Base-by-base conservation (phyloP, 2,888 invertebrate genomes). In the Cynaeus angustus region DNA sequence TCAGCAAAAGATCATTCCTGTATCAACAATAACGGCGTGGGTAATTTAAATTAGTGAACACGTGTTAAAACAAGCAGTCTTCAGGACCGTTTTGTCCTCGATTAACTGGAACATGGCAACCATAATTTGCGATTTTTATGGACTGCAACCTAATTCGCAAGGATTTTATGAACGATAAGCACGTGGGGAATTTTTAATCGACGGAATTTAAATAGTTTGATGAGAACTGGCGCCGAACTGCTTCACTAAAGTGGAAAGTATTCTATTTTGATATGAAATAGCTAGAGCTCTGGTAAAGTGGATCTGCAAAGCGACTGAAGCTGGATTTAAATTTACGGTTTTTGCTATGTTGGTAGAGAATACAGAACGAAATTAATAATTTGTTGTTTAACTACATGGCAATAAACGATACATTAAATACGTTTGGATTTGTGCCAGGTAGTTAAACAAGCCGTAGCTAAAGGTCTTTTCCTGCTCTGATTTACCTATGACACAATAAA, bases 321-420 rank as follows among this genome's bases (percentile, higher is more conserved):
- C 33, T 2, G 33, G 33, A 21, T 21, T 21, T 21, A 3, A 21
- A 21, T 21, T 21, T 21, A 21, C 21, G 1, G 21, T 1, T 21
- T 21, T 21, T 21, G 21, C 21, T 21, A 21, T 1, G 21, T 21
- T 21, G 4, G 21, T 3, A 1, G 21, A 21, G 21, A 21, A 21
- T 21, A 1, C 21, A 4, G 4, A 21, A 21, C 21, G 21, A 21
- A 33, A 33, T 33, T 33, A 33, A 33, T 33, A 33, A 55, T 55
- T 55, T 41, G 55, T 55, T 21, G 41, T 10, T n/a, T 14, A 10
- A 38, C 55, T 16, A 55, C 38, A 38, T 9, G 37, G 26, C 37
- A 37, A 55, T 55, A 55, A 55, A 55, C 37, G 30, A 53, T 30
- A 21, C 53, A 53, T 53, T 33, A 53, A 53, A 53, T 37, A 4